A percentile compares a stretch with the other conserved stretches of the same genome.
These are phyloP conservation scores for Cyphomyrus plagiostoma DNA, from an alignment of 2,113 vertebrate genomes.

Conservation along the genomic window DNA sequence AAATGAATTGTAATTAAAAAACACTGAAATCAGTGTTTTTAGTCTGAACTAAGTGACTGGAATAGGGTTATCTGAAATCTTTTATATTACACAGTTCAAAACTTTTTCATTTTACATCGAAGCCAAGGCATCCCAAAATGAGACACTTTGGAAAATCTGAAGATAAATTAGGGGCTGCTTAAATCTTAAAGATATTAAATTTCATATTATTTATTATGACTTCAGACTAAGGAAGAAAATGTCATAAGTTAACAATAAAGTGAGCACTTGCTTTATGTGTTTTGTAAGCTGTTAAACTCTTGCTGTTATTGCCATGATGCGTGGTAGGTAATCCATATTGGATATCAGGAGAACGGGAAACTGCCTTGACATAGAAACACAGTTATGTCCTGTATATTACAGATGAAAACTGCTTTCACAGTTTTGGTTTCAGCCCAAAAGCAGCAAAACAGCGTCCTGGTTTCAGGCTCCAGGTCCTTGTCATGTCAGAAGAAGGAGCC, in stretches of 20 bases:
- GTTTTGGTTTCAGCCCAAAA: slow-evolving; percentile 53
- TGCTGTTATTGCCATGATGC: slow-evolving; percentile 43
- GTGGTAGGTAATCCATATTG: slow-evolving; percentile 98
- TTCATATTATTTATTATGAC: slow-evolving; percentile 54
- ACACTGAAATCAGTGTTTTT: not conserved
- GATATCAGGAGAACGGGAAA: slow-evolving; percentile 73
- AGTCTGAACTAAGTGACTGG: not conserved
- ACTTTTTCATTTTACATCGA: not conserved
- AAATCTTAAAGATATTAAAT: not conserved
- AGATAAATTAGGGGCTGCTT: slow-evolving; percentile 45
- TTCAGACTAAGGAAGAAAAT: slow-evolving; percentile 25
- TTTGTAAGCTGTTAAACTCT: slow-evolving; percentile 13
- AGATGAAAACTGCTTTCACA: slow-evolving; percentile 58
- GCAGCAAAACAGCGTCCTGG: slow-evolving; percentile 6
- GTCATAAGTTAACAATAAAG: slow-evolving; percentile 37
- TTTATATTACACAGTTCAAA: not conserved
- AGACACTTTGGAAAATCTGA: not conserved
- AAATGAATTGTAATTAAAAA: not conserved
- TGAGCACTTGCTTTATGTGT: slow-evolving; percentile 33
- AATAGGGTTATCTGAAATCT: not conserved
- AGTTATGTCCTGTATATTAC: slow-evolving; percentile 74
- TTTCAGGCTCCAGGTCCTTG: slow-evolving; percentile 34
- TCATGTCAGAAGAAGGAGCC: slow-evolving; percentile 51
- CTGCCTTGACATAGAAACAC: slow-evolving; percentile 45
- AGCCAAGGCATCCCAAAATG: not conserved